These are phyloP conservation scores for Nothura maculosa DNA, from an alignment of 2,797 vertebrate genomes.

Conservation along the genomic window DNA sequence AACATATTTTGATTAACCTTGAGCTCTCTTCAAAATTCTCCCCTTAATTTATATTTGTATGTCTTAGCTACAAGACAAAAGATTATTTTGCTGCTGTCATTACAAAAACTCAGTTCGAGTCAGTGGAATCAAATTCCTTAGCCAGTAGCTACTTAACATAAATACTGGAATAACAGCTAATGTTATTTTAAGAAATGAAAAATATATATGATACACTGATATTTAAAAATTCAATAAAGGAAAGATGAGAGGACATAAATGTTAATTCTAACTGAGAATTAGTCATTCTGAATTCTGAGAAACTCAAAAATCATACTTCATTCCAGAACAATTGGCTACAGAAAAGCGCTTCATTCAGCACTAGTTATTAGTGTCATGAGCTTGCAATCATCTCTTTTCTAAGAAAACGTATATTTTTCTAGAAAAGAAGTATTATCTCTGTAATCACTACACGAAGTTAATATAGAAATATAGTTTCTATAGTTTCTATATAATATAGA, in stretches of 20 bases:
- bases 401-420: fast-evolving
- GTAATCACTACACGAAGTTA: not conserved
- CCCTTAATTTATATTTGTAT: not conserved
- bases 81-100: not conserved
- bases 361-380: not conserved
- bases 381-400: not conserved
- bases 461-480: too few relatives aligned
- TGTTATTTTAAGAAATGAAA: not conserved
- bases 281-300: not conserved
- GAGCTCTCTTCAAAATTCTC: not conserved
- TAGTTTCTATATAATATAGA: not conserved
- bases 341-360: not conserved
- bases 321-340: not conserved
- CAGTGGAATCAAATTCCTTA: not conserved
- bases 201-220: not conserved
- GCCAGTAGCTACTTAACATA: not conserved
- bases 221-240: not conserved
- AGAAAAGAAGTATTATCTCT: not conserved
- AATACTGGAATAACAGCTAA: not conserved
- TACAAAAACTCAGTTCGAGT: not conserved
- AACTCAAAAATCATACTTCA: not conserved
- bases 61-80: not conserved
- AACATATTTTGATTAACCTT: not conserved
- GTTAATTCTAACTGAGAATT: not conserved
- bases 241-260: not conserved